These are phyloP conservation scores for Crypturellus tataupa DNA, from an alignment of 2,797 vertebrate species.

Conservation along the genomic window DNA sequence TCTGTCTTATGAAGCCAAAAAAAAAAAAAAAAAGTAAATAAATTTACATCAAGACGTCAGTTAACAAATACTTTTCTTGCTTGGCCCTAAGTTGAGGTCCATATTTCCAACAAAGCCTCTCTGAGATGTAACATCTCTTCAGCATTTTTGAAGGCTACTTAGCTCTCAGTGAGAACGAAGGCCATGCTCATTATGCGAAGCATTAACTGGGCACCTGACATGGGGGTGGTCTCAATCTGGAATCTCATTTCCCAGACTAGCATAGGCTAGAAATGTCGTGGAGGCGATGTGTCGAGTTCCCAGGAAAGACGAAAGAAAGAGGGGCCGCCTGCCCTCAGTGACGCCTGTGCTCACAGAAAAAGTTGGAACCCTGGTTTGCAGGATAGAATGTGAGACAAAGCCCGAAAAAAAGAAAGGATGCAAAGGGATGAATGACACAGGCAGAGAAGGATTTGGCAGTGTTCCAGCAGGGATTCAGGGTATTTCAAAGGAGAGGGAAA, in stretches of 20 bases:
- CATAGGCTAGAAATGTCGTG: conserved; percentile 40
- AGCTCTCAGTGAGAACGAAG: background rate
- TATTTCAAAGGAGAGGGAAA: conserved; percentile 58
- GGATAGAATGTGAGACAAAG: conserved; percentile 46
- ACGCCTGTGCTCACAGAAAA: background rate
- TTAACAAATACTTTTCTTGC: background rate
- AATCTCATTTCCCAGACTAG: conserved; percentile 65
- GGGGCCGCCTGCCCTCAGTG: background rate
- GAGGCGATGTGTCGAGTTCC: conserved; percentile 55
- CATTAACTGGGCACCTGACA: conserved; percentile 66
- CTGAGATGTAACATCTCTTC: background rate
- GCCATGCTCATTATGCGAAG: conserved; percentile 14
- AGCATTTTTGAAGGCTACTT: conserved; percentile 32
- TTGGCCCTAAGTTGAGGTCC: background rate
- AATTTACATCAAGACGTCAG: background rate
- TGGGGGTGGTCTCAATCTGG: conserved; percentile 74
- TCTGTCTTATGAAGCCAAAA: background rate
- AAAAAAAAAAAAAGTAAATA: background rate
- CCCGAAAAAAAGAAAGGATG: conserved; percentile 45
- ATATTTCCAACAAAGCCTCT: background rate
- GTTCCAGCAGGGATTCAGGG: conserved; percentile 59
- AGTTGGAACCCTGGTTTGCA: conserved; percentile 35
- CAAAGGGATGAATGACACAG: conserved; percentile 65
- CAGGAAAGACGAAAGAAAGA: conserved; percentile 49
- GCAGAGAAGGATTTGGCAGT: conserved; percentile 17